Base-by-base conservation (phyloP, 1,140 invertebrate genomes). In the Diorhabda carinulata region DNA sequence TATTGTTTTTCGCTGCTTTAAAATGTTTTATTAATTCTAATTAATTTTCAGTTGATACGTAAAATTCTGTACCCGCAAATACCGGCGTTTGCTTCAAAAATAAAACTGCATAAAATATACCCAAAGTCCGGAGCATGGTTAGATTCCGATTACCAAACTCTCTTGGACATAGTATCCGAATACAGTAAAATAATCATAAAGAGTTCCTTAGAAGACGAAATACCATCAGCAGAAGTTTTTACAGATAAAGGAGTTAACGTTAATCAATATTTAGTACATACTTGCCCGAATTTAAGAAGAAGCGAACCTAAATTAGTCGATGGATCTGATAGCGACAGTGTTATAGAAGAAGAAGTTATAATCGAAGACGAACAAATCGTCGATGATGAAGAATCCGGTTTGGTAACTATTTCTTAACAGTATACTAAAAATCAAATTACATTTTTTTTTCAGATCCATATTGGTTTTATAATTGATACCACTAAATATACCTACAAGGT, bases 71-170 rank as follows among this genome's bases (percentile, higher is more conserved):
- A 69, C 42, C 67, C 70, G 3, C 61, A 71, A 0, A 65, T 71
- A 25, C 56, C 57, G 4, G 43, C 70, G 4, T 74, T 74, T 63
- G 73, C 73, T 6, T 68, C 70, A 3, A 74, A 70, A 61, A 67
- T 74, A 3, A 72, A 70, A 65, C 61, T 74, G n/a, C 62, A 74
- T 40, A 64, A 64, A 40, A 67, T 73, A 9, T 71, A 66, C 62
- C 9, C 69, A 5, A 70, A 67, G 57, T 64, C 67, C 3, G 67
- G 67, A 5, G 25, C 60, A 2, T 74, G 72, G 72, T 61, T 74
- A 4, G 43, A 67, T 3, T 74, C 72, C 3, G 72, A 74, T 43
- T 71, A 74, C 61, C 70, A 74, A 25, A 43, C 43, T n/a, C 62
- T 74, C 47, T 43, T 64, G 10, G 67, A 64, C 3, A 57, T 71